These are phyloP conservation scores for Yponomeuta evonymella DNA, from an alignment of 2,888 invertebrate species.

Conservation along the genomic window DNA sequence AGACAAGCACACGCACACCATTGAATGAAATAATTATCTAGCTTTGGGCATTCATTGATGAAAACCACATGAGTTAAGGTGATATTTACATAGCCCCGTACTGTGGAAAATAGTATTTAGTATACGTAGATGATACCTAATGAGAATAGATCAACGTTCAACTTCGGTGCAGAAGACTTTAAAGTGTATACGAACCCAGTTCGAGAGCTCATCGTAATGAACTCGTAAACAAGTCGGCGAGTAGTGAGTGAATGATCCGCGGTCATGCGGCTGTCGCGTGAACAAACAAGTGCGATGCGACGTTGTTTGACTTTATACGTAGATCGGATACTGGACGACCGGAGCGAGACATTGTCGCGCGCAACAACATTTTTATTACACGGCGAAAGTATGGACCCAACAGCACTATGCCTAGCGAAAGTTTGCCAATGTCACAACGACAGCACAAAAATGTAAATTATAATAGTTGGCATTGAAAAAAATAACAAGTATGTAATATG, in stretches of 20 bases:
- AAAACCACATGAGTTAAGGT: too few species aligned
- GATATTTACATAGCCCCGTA: too few species aligned
- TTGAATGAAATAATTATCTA: too few species aligned
- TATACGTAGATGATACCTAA: too few species aligned
- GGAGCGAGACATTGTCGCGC: not conserved
- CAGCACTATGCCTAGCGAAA: constrained; percentile 19
- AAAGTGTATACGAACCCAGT: not conserved
- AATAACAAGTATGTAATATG: not conserved
- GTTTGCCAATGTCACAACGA: constrained; percentile 9
- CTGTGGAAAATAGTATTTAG: too few species aligned
- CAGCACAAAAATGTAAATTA: constrained; percentile 11
- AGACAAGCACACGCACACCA: too few species aligned
- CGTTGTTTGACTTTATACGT: constrained; percentile 24
- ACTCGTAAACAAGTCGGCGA: constrained; percentile 10
- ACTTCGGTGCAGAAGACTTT: not conserved
- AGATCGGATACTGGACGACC: constrained; percentile 1
- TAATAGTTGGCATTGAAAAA: not conserved
- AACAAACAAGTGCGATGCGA: constrained; percentile 67
- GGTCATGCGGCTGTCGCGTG: constrained; percentile 65
- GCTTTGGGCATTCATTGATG: too few species aligned
- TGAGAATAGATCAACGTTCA: too few species aligned
- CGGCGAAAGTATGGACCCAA: constrained; percentile 56
- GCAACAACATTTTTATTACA: constrained; percentile 20
- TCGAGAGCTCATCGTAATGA: constrained; percentile 5
- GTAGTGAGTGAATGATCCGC: constrained; percentile 19